Base-by-base conservation (phyloP, 1,140 invertebrate genomes). In the Drosophila melanica region DNA sequence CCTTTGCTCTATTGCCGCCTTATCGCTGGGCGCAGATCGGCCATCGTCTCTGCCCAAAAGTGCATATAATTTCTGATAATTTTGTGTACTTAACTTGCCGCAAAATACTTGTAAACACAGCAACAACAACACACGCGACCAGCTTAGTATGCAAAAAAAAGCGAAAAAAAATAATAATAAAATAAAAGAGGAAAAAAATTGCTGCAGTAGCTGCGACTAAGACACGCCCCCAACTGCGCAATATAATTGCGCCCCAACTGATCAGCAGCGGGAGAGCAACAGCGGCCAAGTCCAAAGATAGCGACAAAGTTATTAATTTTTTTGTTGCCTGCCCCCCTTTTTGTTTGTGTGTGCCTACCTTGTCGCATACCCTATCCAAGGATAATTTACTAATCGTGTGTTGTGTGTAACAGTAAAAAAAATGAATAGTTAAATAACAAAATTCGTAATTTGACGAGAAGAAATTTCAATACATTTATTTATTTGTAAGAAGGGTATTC, bases 51-150 rank as follows among this genome's bases (percentile, higher is more conserved):
- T 67, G 77, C 50, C 81, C 75, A 78, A 86, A 75, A 84, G 73
- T 87, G 79, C 72, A 82, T 86, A 64, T 76, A 82, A 86, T 86
- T 86, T 86, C 84, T 79, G 75, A 89, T 89, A 87, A 86, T 86
- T 89, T 87, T 87, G 82, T 86, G 84, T 89, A 87, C 79, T 76
- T 86, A 82, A 86, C 68, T 67, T 66, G 79, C 64, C 35, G 47
- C 75, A 66, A 75, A 75, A 74, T 66, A 65, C 35, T 65, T 55
- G 42, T 18, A 54, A 57, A 48, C 39, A 39, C 27, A 63, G 18
- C 30, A 59, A 14, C 41, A 60, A 20, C 44, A n/a, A 51, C 48
- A 59, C 45, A 59, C 45, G 54, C 64, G 44, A 67, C 54, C 35
- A 23, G 14, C 37, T 62, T 23, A 51, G 57, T 57, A 60, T 67